Evolutionary conservation across 2,797 vertebrate genomes (phyloP).

Genomic region (Ptychadena robeensis): DNA sequence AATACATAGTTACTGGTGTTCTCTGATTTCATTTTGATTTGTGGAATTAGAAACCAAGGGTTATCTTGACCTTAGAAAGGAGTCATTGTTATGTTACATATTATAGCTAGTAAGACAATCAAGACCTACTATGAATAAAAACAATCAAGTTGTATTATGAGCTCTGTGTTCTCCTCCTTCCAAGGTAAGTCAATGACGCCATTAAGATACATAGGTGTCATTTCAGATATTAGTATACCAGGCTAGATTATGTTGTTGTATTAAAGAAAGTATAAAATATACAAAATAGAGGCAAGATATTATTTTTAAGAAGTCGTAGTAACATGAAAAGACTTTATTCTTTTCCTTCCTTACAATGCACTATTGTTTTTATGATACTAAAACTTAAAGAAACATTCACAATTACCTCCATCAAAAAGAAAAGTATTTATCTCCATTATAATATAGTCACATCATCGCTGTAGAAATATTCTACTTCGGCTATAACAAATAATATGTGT

Average conservation of each 20-base stretch:
- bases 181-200: not conserved
- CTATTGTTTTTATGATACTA: not conserved
- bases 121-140: not conserved
- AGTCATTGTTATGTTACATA: constrained; percentile 11
- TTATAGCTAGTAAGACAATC: constrained; percentile 1
- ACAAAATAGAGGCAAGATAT: not conserved
- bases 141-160: no score
- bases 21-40: not conserved
- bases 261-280: no score
- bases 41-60: not conserved
- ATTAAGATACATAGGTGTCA: not conserved
- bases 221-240: not conserved
- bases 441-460: no score
- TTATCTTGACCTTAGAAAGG: constrained; percentile 20
- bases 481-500: no score
- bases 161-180: not conserved
- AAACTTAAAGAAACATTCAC: not conserved
- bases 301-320: not conserved
- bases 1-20: not conserved
- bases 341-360: not conserved
- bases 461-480: no score
- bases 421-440: no score
- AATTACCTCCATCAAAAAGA: no score
- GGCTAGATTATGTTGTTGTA: not conserved
- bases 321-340: not conserved